A percentile compares a stretch with the other conserved stretches of the same genome.
These are phyloP conservation scores for Puntigrus tetrazona DNA, from an alignment of 2,113 vertebrate species.

Conservation along the genomic window DNA sequence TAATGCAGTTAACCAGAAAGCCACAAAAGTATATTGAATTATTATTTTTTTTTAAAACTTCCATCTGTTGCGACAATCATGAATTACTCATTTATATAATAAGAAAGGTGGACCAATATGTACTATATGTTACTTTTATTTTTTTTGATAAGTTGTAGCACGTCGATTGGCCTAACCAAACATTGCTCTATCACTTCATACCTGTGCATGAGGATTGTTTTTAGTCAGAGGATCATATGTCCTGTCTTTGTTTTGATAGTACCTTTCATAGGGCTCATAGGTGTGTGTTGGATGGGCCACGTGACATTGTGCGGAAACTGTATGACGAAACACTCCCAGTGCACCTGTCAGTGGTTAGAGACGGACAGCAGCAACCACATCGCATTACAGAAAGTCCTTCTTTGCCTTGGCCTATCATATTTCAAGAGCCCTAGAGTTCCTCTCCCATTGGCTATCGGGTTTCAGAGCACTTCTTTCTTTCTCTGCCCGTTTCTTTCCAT, in stretches of 20 bases:
- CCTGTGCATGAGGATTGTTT: neutral
- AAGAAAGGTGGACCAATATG: too few relatives aligned
- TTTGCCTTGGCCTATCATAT: conserved; percentile 43
- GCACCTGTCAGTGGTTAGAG: conserved; percentile 53
- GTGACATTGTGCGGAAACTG: conserved; percentile 41
- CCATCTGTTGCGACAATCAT: too few relatives aligned
- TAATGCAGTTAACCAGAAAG: neutral
- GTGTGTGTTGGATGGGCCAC: neutral
- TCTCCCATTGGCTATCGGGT: conserved; percentile 41
- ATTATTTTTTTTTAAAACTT: too few relatives aligned
- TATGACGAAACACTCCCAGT: conserved; percentile 26
- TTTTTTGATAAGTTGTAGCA: too few relatives aligned
- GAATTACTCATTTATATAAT: too few relatives aligned
- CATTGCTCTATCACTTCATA: neutral
- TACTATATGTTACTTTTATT: too few relatives aligned
- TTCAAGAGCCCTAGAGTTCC: conserved; percentile 44
- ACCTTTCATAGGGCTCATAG: conserved; percentile 4
- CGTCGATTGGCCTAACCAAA: neutral
- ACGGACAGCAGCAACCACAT: conserved; percentile 44
- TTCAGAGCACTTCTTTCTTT: conserved; percentile 35
- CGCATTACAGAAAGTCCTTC: conserved; percentile 47
- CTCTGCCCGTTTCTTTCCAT: conserved; percentile 40
- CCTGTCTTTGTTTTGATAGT: neutral
- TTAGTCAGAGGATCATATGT: neutral
- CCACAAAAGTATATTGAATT: neutral